Evolutionary conservation across 2,797 vertebrate species (phyloP).

Genomic region (Falco berigora): DNA sequence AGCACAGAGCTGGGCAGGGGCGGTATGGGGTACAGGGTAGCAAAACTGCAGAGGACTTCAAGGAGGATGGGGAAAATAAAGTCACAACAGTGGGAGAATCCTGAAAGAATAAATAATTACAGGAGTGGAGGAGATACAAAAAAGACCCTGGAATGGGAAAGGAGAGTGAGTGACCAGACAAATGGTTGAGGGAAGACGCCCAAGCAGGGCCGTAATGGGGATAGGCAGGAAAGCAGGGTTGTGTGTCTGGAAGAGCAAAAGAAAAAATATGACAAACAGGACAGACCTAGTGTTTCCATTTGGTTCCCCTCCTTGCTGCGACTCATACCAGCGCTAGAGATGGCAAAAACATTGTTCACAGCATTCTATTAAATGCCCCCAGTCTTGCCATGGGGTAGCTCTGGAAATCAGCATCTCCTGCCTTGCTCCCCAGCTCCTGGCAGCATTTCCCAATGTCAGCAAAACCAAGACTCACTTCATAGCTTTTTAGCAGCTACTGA

Average conservation of each 20-base stretch:
- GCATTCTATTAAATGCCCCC: neutral
- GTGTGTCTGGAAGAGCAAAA: neutral
- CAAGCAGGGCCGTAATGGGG: neutral
- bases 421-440: neutral
- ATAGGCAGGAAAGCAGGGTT: neutral
- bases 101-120: neutral
- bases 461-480: neutral
- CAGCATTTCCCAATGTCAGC: neutral
- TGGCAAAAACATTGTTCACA: neutral
- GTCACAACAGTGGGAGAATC: neutral
- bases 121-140: neutral
- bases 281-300: neutral
- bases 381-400: neutral
- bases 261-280: neutral
- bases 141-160: neutral
- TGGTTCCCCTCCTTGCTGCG: neutral
- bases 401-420: neutral
- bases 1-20: neutral
- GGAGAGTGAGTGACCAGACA: neutral
- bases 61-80: neutral
- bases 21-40: neutral
- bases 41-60: neutral
- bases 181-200: neutral
- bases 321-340: neutral
- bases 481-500: neutral